phyloP scores from a whole-genome alignment of 37 sponge, comb jelly and placozoan species.

The Ianthella basta region DNA sequence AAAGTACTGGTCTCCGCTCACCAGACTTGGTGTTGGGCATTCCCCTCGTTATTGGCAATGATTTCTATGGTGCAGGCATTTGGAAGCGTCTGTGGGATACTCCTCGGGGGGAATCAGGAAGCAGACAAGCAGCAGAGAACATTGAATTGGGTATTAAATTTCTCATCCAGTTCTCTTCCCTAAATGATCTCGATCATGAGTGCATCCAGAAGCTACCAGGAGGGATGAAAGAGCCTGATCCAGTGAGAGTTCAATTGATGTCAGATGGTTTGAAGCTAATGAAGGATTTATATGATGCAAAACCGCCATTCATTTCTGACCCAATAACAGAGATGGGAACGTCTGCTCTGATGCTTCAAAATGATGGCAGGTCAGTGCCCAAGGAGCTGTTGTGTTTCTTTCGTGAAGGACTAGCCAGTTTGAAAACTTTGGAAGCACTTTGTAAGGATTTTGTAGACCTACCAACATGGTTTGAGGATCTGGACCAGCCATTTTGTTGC shows the following conservation, averaged over 20 bases:
- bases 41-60: conserved; percentile 72
- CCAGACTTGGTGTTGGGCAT: conserved; percentile 40
- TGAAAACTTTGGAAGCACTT: not conserved
- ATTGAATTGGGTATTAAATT: not conserved
- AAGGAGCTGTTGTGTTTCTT: not conserved
- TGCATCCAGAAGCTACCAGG: not conserved
- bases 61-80: conserved; percentile 35
- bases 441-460: not conserved
- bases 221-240: not conserved
- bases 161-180: not conserved
- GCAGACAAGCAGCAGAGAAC: not conserved
- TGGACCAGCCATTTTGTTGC: not conserved
- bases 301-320: not conserved
- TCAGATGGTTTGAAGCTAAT: not conserved
- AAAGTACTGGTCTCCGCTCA: conserved; percentile 18
- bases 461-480: not conserved
- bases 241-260: not conserved
- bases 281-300: not conserved
- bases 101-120: not conserved
- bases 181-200: no score
- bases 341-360: not conserved
- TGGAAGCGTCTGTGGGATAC: not conserved
- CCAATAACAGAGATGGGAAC: not conserved
- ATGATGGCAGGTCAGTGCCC: not conserved
- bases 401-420: not conserved